A percentile compares a stretch with the other conserved stretches of the same genome.
Evolutionary conservation across 2,113 vertebrate genomes (phyloP).

Genomic region (Parus major): DNA sequence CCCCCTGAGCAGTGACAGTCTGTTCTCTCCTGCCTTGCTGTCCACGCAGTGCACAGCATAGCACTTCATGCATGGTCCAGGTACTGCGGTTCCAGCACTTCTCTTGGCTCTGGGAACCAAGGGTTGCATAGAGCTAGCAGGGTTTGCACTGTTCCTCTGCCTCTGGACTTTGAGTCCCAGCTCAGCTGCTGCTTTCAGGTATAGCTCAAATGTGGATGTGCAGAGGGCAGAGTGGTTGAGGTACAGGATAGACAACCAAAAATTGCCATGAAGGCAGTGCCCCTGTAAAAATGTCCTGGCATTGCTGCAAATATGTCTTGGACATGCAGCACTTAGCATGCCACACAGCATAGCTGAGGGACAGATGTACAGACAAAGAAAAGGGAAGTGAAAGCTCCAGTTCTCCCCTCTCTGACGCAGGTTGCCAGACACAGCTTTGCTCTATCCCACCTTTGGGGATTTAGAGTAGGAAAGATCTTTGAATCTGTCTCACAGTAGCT

Average conservation of each 20-base stretch:
- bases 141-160: neutral
- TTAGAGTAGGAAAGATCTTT: neutral
- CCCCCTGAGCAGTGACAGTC: neutral
- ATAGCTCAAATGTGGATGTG: neutral
- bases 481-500: neutral
- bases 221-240: neutral
- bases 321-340: neutral
- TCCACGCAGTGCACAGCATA: neutral
- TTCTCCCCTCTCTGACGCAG: neutral
- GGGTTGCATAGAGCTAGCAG: neutral
- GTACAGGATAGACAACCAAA: neutral
- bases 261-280: neutral
- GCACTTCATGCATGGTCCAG: neutral
- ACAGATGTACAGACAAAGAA: conserved; percentile 1
- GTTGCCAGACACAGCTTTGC: neutral
- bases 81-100: neutral
- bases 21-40: neutral
- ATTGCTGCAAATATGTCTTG: neutral
- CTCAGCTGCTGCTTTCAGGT: neutral
- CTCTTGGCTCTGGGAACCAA: neutral
- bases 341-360: neutral
- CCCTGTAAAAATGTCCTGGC: neutral
- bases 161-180: neutral
- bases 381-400: conserved; percentile 47
- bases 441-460: neutral